phyloP scores from a whole-genome alignment of 2,797 vertebrate genomes.

The Schizopygopsis malacanthus region DNA sequence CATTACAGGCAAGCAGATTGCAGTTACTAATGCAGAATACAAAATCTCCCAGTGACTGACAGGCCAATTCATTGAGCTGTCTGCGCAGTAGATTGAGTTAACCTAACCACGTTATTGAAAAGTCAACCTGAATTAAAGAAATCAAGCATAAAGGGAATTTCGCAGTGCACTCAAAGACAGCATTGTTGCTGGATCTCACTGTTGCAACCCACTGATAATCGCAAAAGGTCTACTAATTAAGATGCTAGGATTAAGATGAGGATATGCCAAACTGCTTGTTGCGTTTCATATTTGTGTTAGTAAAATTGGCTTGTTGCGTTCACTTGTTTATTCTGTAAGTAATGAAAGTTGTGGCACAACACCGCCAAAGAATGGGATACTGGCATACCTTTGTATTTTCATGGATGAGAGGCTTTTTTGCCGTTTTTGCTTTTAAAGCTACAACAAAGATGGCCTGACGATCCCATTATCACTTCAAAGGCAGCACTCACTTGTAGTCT shows the following conservation, averaged over 20 bases:
- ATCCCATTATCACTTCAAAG: constrained; percentile 78
- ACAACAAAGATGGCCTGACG: constrained; percentile 74
- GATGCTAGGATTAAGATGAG: not conserved
- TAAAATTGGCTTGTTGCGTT: constrained; percentile 8
- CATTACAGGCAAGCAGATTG: constrained; percentile 77
- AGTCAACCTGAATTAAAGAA: constrained; percentile 78
- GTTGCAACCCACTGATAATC: constrained; percentile 39
- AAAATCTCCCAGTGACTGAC: constrained; percentile 76
- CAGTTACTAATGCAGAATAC: constrained; percentile 69
- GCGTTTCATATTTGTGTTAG: not conserved
- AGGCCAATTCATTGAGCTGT: constrained; percentile 80
- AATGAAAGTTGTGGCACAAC: constrained; percentile 7
- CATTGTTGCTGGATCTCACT: constrained; percentile 51
- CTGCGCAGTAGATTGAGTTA: constrained; percentile 79
- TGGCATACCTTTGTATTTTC: constrained; percentile 54
- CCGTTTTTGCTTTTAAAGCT: constrained; percentile 56
- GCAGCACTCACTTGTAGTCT: constrained; percentile 62
- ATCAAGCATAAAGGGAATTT: constrained; percentile 73
- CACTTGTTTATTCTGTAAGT: constrained; percentile 3
- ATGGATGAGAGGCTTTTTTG: constrained; percentile 26
- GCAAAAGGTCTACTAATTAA: constrained; percentile 26
- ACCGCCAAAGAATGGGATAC: constrained; percentile 20
- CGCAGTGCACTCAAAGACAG: constrained; percentile 59
- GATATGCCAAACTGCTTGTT: constrained; percentile 12
- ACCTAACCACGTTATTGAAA: constrained; percentile 77